Evolutionary conservation across 2,113 vertebrate genomes (phyloP), one percentile per base, ranked within the genome.

Genomic region (Chrysemys picta): DNA sequence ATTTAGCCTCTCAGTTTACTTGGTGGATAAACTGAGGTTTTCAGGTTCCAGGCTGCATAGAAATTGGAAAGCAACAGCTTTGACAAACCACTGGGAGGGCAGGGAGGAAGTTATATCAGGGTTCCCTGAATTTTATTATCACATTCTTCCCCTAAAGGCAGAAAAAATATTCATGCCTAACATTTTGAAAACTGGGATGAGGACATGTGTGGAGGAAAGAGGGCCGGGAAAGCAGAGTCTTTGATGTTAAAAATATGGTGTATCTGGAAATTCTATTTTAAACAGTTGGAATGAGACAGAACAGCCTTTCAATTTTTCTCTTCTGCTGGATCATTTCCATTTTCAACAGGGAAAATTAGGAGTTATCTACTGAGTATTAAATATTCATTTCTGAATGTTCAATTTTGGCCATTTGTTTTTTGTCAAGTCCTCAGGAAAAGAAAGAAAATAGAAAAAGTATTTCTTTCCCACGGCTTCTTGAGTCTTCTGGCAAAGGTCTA

Each of bases 181-280:
- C 80, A 87, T 89, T 78, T 65, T 21, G 57, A 29, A 86, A 54
- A 54, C 82, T 56, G 80, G 14, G 50, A 27, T 62, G 75, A 47
- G 22, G 21, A 1, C 89, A n/a, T 96, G 65, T 82, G 86, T 75
- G 62, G 57, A 1, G 22, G 42, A 12, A 94, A 27, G 42, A 52
- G 79, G 79, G 84, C 29, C 3, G 3, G n/a, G 69, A 11, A 38
- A 42, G n/a, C 35, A 72, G 19, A 38, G 9, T 19, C 8, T 80
- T 95, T 82, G 19, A 45, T 21, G 54, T 85, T 9, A 21, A 65
- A 93, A 93, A 53, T 54, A 56, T 65, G 1, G 62, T 14, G 31
- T 76, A 27, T 93, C 89, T 62, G 78, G 52, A 80, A 94, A 93
- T 94, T 84, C 45, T 82, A 2, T 89, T 96, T 90, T 89, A 88